Percentiles rank a stretch among this genome's conserved stretches.
Evolutionary conservation across 2,797 vertebrate genomes (phyloP).

Genomic region (Antrozous pallidus): DNA sequence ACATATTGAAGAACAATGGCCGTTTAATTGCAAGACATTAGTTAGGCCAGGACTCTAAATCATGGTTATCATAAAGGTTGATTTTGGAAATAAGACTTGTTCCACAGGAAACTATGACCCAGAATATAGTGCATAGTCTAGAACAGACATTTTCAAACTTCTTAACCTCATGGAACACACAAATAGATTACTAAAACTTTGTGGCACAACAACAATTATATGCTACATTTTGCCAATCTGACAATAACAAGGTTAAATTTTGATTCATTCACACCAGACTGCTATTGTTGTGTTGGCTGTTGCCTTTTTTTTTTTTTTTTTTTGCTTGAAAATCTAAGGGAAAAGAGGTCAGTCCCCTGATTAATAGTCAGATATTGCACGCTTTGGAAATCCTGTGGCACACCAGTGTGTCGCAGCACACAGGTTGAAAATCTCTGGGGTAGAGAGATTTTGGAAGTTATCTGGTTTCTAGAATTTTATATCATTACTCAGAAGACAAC

Average conservation of each 20-base stretch:
- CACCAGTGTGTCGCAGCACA: background rate
- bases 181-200: background rate
- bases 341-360: background rate
- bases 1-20: background rate
- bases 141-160: background rate
- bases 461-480: slow-evolving; percentile 70
- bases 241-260: background rate
- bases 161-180: background rate
- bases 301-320: background rate
- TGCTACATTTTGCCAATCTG: background rate
- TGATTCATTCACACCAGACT: background rate
- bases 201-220: background rate
- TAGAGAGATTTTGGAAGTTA: slow-evolving; percentile 63
- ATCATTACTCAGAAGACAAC: slow-evolving; percentile 29
- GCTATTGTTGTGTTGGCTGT: background rate
- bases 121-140: slow-evolving; percentile 62
- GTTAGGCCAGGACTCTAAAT: slow-evolving; percentile 50
- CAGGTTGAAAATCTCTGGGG: background rate
- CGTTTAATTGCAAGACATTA: slow-evolving; percentile 27
- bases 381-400: background rate
- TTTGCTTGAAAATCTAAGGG: background rate
- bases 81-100: slow-evolving; percentile 74
- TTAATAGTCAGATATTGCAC: background rate
- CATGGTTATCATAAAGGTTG: slow-evolving; percentile 64
- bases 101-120: slow-evolving; percentile 70